Conservation (phyloP, 2,797 vertebrate species). For the Ctenopoma kingsleyae region DNA sequence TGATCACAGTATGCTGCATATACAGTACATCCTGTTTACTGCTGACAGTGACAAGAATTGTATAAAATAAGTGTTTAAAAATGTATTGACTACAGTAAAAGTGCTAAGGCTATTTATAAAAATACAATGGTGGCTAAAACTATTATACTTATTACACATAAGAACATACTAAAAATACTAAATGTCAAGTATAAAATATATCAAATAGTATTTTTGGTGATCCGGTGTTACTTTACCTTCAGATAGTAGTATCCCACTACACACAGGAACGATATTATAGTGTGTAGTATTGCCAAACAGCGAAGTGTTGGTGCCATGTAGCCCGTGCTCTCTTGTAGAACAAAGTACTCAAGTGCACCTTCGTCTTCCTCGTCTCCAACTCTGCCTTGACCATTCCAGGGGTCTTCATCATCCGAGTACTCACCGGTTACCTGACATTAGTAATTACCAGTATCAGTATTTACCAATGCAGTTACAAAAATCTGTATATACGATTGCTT, state of each 20-base stretch:
- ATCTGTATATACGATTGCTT: neutral
- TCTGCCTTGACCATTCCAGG: slow-evolving; percentile 90
- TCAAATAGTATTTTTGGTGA: neutral
- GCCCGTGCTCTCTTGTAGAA: slow-evolving; percentile 96
- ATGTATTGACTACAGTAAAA: too few relatives aligned
- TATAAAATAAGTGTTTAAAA: too few relatives aligned
- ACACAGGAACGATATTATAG: slow-evolving; percentile 96
- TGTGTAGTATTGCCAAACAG: slow-evolving; percentile 93
- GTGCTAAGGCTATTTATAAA: too few relatives aligned
- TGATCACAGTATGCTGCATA: neutral
- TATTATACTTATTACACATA: too few relatives aligned
- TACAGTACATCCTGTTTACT: neutral
- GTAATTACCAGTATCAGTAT: neutral
- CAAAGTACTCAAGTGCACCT: slow-evolving; percentile 94
- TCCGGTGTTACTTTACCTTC: slow-evolving; percentile 83
- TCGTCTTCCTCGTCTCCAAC: slow-evolving; percentile 90
- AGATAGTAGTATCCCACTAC: slow-evolving; percentile 98
- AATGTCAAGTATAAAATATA: neutral
- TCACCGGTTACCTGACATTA: slow-evolving; percentile 92
- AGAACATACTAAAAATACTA: neutral
- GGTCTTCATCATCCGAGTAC: slow-evolving; percentile 89
- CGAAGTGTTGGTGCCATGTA: slow-evolving; percentile 97
- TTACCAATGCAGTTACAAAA: neutral
- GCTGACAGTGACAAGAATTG: neutral
- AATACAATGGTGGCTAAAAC: too few relatives aligned